Percentiles rank a stretch among this genome's conserved stretches.
Conservation (phyloP, 2,113 vertebrate species). For the Limanda limanda region DNA sequence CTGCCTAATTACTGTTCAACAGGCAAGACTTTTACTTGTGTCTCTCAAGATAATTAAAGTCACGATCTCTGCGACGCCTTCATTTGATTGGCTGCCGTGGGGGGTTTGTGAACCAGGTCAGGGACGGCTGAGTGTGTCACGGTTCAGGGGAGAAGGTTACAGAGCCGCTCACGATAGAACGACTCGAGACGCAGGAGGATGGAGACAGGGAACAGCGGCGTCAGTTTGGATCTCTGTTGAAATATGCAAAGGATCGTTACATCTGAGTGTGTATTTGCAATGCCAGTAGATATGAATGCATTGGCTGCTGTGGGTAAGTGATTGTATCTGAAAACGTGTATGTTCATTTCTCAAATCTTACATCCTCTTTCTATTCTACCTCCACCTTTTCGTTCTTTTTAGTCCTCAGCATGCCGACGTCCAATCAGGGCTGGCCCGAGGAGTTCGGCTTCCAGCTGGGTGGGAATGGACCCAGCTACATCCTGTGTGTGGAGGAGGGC, state of each 20-base stretch:
- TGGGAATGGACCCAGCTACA: slow-evolving; percentile 91
- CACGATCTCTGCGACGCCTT: slow-evolving; percentile 57
- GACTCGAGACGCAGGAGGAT: slow-evolving; percentile 28
- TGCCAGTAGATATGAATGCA: slow-evolving; percentile 43
- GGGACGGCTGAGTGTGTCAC: slow-evolving; percentile 62
- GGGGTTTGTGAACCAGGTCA: slow-evolving; percentile 74
- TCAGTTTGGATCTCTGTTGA: slow-evolving; percentile 4
- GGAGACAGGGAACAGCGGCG: neutral
- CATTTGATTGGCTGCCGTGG: slow-evolving; percentile 71
- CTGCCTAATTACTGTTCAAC: slow-evolving; percentile 29
- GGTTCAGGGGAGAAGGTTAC: slow-evolving; percentile 66
- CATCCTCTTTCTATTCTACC: neutral
- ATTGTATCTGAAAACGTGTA: neutral
- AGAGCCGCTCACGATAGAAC: slow-evolving; percentile 26
- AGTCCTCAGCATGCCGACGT: slow-evolving; percentile 89
- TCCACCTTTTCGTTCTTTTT: neutral
- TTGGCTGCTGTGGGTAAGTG: slow-evolving; percentile 52
- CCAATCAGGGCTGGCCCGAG: slow-evolving; percentile 95
- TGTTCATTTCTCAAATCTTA: neutral
- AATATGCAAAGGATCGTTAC: slow-evolving; percentile 18
- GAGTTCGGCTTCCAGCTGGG: slow-evolving; percentile 93
- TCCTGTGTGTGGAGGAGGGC: slow-evolving; percentile 92
- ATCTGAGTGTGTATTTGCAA: slow-evolving; percentile 14
- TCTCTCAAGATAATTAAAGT: slow-evolving; percentile 69
- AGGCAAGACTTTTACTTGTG: slow-evolving; percentile 38